phyloP scores from a whole-genome alignment of 2,797 vertebrate genomes.

The Scomberomorus guttatus region DNA sequence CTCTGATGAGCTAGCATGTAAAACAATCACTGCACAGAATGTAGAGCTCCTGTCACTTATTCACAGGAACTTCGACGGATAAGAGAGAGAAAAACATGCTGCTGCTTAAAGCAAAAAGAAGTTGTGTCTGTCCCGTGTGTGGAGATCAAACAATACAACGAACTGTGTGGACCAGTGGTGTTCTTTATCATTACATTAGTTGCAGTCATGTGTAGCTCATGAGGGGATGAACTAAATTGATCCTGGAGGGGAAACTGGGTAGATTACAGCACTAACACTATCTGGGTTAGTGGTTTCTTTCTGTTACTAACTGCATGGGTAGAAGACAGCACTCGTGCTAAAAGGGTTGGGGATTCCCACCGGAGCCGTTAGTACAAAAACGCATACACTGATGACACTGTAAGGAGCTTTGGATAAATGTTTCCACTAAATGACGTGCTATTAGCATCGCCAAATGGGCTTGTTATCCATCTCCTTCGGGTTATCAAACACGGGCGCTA shows the following conservation, averaged over 20 bases:
- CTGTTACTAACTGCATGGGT: neutral
- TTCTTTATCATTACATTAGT: neutral
- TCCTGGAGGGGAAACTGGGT: neutral
- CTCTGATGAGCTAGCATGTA: neutral
- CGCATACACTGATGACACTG: neutral
- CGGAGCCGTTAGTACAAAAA: slow-evolving; percentile 1
- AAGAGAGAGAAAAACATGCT: neutral
- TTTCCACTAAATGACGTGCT: slow-evolving; percentile 32
- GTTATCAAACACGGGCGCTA: slow-evolving; percentile 28
- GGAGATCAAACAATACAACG: neutral
- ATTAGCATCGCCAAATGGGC: slow-evolving; percentile 25
- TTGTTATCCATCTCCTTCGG: slow-evolving; percentile 35
- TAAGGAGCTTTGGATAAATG: slow-evolving; percentile 50
- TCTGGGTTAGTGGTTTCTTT: neutral
- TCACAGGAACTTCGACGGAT: neutral
- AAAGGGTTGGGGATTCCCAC: slow-evolving; percentile 29
- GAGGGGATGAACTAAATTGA: slow-evolving; percentile 5
- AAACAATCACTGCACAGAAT: neutral
- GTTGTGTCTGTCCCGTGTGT: neutral
- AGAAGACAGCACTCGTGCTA: neutral
- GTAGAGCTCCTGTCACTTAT: neutral
- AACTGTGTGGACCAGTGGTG: neutral
- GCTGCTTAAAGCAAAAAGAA: neutral
- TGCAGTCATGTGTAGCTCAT: neutral
- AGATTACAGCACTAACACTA: slow-evolving; percentile 17